Evolutionary conservation across 2,797 vertebrate species (phyloP).

Genomic region (Alectoris magna): DNA sequence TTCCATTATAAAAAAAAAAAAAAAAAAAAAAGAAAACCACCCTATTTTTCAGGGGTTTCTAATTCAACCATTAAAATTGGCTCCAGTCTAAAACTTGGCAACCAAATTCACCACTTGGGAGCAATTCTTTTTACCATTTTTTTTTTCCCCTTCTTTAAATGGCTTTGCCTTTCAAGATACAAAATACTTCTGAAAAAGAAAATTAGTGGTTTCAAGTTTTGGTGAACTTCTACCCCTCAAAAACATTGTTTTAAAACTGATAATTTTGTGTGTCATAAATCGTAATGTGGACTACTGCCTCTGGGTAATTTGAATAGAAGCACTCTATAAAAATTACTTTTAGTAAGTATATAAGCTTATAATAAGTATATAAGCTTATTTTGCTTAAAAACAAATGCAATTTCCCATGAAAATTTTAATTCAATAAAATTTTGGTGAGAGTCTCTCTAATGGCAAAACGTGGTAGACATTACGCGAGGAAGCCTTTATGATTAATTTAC

Average conservation of each 20-base stretch:
- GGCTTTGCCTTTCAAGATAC: slow-evolving; percentile 60
- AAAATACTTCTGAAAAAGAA: slow-evolving; percentile 70
- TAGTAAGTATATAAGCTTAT: no score
- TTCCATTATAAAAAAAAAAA: slow-evolving; percentile 34
- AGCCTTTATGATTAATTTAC: neutral
- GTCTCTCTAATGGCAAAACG: neutral
- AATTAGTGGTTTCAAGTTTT: slow-evolving; percentile 79
- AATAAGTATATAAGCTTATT: neutral
- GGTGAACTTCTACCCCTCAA: slow-evolving; percentile 72
- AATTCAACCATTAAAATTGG: slow-evolving; percentile 67
- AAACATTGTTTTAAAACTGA: slow-evolving; percentile 74
- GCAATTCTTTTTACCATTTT: slow-evolving; percentile 66
- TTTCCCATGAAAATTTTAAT: slow-evolving; percentile 50
- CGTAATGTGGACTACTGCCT: slow-evolving; percentile 59
- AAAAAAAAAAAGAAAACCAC: neutral
- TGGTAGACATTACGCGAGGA: neutral
- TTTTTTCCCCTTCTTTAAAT: neutral
- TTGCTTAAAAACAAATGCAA: slow-evolving; percentile 30
- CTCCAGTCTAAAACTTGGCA: slow-evolving; percentile 68
- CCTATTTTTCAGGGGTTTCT: slow-evolving; percentile 55
- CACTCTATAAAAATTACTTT: slow-evolving; percentile 36
- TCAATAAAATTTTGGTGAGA: slow-evolving; percentile 12
- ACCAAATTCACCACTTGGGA: slow-evolving; percentile 71
- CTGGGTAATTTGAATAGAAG: slow-evolving; percentile 48
- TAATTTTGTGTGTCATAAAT: slow-evolving; percentile 77